These are phyloP conservation scores for Nezara viridula DNA, from an alignment of 2,888 invertebrate species.

Conservation along the genomic window DNA sequence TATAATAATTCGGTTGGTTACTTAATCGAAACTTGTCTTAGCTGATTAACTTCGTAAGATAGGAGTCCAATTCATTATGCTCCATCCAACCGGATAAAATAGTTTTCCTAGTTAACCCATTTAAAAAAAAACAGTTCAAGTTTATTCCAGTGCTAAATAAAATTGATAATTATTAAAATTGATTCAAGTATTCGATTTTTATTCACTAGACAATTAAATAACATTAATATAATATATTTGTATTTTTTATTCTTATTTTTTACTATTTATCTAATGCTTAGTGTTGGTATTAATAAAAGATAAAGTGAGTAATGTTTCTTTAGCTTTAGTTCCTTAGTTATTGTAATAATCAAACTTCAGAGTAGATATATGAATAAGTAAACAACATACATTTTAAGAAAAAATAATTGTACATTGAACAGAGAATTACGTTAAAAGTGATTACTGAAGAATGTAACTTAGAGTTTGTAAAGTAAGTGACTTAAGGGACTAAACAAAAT, in stretches of 20 bases:
- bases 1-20: neutral
- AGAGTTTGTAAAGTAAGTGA: neutral
- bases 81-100: slow-evolving; percentile 37
- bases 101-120: neutral
- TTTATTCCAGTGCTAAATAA: neutral
- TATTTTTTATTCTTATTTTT: slow-evolving; percentile 20
- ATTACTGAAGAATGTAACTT: neutral
- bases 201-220: neutral
- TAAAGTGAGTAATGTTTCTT: neutral
- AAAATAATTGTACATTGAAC: neutral
- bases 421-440: neutral
- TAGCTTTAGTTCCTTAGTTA: neutral
- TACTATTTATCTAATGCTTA: slow-evolving; percentile 15
- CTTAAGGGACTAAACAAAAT: neutral
- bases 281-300: neutral
- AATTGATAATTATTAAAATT: neutral
- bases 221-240: neutral
- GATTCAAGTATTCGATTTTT: neutral
- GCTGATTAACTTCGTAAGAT: neutral
- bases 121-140: neutral
- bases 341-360: neutral
- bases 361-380: neutral
- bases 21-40: neutral
- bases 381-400: neutral
- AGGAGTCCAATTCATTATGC: slow-evolving; percentile 16